These are phyloP conservation scores for Oryzias sinensis DNA, from an alignment of 2,797 vertebrate species.

Conservation along the genomic window DNA sequence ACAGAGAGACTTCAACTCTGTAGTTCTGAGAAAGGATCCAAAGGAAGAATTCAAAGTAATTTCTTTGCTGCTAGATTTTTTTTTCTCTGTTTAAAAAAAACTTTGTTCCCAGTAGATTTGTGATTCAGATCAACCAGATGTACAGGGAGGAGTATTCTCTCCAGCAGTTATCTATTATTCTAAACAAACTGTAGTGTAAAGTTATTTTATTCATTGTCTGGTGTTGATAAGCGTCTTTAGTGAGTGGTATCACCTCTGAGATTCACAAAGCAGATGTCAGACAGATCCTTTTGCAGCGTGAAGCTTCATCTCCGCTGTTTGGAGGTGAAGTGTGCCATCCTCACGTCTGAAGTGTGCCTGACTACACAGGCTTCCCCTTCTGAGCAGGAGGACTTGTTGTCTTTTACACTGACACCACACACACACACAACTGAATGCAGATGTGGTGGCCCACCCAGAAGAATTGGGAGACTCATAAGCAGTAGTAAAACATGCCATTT, in stretches of 20 bases:
- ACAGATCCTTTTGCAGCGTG: conserved; percentile 15
- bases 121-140: conserved; percentile 1
- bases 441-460: conserved; percentile 65
- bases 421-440: conserved; percentile 46
- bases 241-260: conserved; percentile 27
- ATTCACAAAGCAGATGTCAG: conserved; percentile 55
- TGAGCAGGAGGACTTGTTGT: conserved; percentile 39
- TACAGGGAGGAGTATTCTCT: conserved; percentile 8
- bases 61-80: too few relatives aligned
- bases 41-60: too few relatives aligned
- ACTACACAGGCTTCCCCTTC: conserved; percentile 32
- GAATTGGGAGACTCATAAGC: conserved; percentile 35
- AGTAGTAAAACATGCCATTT: conserved; percentile 28
- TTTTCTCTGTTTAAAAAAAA: background rate
- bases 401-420: conserved; percentile 37
- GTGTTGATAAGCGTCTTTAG: conserved; percentile 50
- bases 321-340: conserved; percentile 35
- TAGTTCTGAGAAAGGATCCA: too few relatives aligned
- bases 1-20: too few relatives aligned
- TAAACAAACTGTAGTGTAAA: conserved; percentile 45
- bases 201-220: conserved; percentile 42
- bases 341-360: conserved; percentile 55
- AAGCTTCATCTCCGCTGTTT: conserved; percentile 19
- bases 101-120: background rate
- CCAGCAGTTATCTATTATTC: conserved; percentile 20